A percentile compares a stretch with the other conserved stretches of the same genome.
These are phyloP conservation scores for Chlamydotis undulata DNA, from an alignment of 2,113 vertebrate genomes.

Conservation along the genomic window DNA sequence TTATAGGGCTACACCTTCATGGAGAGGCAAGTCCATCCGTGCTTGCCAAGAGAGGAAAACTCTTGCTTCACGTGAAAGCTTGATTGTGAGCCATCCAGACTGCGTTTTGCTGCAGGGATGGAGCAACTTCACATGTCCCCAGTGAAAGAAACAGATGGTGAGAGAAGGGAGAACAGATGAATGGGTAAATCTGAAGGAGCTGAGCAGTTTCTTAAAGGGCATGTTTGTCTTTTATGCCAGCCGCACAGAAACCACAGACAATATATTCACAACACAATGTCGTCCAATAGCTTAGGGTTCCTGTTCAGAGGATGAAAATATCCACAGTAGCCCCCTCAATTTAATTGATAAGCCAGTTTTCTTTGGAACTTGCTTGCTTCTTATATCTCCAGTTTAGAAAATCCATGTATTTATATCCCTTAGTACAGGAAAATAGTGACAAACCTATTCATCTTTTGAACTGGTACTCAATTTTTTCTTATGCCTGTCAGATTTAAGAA, in stretches of 20 bases:
- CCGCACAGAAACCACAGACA: neutral
- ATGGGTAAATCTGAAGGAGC: neutral
- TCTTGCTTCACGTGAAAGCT: neutral
- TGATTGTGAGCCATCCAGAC: neutral
- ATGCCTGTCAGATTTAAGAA: neutral
- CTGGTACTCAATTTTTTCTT: neutral
- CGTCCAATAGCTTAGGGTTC: neutral
- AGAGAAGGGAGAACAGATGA: slow-evolving; percentile 38
- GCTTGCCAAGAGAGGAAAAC: neutral
- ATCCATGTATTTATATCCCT: neutral
- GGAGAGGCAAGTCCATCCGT: neutral
- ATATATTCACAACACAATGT: neutral
- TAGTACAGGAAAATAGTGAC: neutral
- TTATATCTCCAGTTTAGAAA: neutral
- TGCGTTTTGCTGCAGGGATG: slow-evolving; percentile 46
- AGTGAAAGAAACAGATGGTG: slow-evolving; percentile 45
- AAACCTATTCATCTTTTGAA: neutral
- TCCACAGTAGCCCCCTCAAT: neutral
- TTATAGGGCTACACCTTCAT: neutral
- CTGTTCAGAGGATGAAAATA: neutral
- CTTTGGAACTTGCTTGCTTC: neutral
- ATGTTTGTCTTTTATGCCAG: neutral
- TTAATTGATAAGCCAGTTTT: neutral
- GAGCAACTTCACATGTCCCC: slow-evolving; percentile 49
- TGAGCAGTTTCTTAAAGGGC: slow-evolving; percentile 36